A percentile compares a stretch with the other conserved stretches of the same genome.
Conservation (phyloP, 2,113 vertebrate species). For the Ictalurus furcatus region DNA sequence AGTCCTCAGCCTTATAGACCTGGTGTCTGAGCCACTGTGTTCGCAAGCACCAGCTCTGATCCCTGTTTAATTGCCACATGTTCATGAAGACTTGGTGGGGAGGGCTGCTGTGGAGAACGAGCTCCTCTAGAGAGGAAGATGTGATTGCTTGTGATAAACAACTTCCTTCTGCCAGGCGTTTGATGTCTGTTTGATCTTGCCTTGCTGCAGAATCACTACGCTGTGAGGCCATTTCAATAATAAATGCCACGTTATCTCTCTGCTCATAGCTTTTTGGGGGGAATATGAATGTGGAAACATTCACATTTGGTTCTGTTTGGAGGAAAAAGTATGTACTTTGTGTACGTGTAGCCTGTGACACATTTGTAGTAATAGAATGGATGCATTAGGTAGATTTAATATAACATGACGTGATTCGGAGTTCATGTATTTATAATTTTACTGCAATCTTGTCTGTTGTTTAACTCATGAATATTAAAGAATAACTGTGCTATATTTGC, state of each 20-base stretch:
- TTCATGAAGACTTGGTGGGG: conserved; percentile 24
- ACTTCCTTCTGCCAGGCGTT: conserved; percentile 50
- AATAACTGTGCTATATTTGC: neutral
- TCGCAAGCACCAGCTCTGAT: conserved; percentile 34
- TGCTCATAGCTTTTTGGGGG: conserved; percentile 34
- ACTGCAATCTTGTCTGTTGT: neutral
- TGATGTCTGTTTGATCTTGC: conserved; percentile 56
- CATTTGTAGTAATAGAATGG: neutral
- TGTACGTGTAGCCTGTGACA: neutral
- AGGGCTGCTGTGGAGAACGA: conserved; percentile 17
- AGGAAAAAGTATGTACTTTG: neutral
- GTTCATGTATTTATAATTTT: conserved; percentile 1
- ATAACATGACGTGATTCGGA: neutral
- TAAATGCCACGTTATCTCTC: conserved; percentile 43
- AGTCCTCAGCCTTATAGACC: neutral
- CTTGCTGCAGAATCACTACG: conserved; percentile 44
- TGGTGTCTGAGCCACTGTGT: conserved; percentile 4
- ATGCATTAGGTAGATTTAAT: conserved; percentile 3
- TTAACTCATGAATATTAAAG: neutral
- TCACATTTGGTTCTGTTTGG: conserved; percentile 23
- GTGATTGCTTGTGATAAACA: conserved; percentile 53
- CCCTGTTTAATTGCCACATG: conserved; percentile 42
- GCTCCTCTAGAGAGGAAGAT: conserved; percentile 44
- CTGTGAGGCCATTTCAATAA: conserved; percentile 52
- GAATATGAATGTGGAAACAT: conserved; percentile 15